Percentiles rank a stretch among this genome's conserved stretches.
Conservation (phyloP, 2,113 vertebrate genomes). For the Leptobrachium ailaonicum region DNA sequence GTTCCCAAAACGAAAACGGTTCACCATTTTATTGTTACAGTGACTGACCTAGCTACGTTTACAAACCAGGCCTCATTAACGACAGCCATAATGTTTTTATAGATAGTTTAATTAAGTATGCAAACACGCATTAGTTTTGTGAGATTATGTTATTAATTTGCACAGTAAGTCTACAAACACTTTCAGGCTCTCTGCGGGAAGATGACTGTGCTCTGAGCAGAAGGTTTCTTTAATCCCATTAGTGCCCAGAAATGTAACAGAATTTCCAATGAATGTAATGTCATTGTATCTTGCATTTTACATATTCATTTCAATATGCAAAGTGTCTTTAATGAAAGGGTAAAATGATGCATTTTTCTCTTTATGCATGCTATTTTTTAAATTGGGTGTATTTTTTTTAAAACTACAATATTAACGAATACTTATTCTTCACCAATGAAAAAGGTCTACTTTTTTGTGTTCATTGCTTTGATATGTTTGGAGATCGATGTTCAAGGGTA, state of each 20-base stretch:
- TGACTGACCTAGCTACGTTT: constrained; percentile 6
- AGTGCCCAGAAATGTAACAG: neutral
- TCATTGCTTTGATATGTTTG: too few species aligned
- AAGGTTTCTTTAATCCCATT: neutral
- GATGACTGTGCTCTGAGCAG: neutral
- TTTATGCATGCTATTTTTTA: too few species aligned
- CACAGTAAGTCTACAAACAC: constrained; percentile 7
- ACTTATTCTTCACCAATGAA: too few species aligned
- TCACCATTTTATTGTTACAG: neutral
- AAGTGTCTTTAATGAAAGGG: too few species aligned
- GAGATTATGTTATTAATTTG: constrained; percentile 39
- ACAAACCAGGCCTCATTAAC: constrained; percentile 4
- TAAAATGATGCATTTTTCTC: too few species aligned
- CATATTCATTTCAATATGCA: too few species aligned
- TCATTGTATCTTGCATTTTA: too few species aligned
- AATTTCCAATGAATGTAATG: too few species aligned
- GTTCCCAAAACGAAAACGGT: neutral
- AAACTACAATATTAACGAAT: too few species aligned
- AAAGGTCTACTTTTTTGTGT: too few species aligned
- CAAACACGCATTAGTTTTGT: constrained; percentile 23
- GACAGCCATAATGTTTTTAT: neutral
- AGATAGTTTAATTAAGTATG: constrained; percentile 22
- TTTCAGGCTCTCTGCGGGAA: neutral
- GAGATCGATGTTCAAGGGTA: too few species aligned
- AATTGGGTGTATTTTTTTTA: too few species aligned